phyloP scores from a whole-genome alignment of 2,113 vertebrate species.

The Prinia subflava region DNA sequence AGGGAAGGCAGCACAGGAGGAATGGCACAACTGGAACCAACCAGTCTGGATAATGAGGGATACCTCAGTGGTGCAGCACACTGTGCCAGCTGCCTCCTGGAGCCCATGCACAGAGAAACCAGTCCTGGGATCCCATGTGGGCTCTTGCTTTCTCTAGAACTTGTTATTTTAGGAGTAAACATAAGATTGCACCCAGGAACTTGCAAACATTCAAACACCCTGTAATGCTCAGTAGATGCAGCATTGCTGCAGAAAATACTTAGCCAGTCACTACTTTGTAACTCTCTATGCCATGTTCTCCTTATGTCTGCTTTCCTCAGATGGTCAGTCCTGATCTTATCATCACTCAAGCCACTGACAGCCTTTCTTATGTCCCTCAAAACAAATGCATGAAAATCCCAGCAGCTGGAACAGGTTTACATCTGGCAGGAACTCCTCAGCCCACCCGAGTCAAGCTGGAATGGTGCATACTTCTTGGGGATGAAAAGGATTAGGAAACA shows the following conservation, averaged over 20 bases:
- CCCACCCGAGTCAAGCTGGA: neutral
- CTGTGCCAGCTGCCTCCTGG: neutral
- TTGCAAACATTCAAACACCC: neutral
- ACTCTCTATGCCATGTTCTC: neutral
- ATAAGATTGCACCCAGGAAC: neutral
- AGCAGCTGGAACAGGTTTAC: constrained; percentile 5
- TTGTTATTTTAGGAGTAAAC: neutral
- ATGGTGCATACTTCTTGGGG: neutral
- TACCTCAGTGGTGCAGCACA: neutral
- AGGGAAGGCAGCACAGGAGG: neutral
- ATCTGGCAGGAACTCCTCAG: neutral
- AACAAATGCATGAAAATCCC: neutral
- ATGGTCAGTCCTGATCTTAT: neutral
- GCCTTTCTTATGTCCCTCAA: neutral
- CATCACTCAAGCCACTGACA: neutral
- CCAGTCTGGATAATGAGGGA: neutral
- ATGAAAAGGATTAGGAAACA: constrained; percentile 10
- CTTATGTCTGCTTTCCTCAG: neutral
- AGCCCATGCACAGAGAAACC: neutral
- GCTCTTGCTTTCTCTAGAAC: neutral
- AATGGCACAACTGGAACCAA: neutral
- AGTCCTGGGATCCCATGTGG: neutral
- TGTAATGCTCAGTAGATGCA: neutral
- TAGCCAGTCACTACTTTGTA: neutral
- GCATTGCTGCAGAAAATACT: neutral